Base-by-base conservation (phyloP, 1,140 invertebrate genomes). In the Drosophila subobscura region DNA sequence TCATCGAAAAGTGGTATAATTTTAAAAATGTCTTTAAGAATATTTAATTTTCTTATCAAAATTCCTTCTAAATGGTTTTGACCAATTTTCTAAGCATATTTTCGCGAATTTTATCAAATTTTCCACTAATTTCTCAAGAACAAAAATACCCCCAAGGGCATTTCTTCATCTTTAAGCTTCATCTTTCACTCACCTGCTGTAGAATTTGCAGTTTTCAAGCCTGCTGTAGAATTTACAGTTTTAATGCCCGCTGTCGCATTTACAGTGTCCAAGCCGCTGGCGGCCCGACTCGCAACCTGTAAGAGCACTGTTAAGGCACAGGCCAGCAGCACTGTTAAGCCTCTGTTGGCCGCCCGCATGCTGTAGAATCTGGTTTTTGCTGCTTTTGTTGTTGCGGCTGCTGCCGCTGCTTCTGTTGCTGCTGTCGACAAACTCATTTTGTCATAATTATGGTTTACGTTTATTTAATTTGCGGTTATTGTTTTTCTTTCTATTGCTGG, bases 371-470 rank as follows among this genome's bases (percentile, higher is more conserved):
- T 10, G 7, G 7, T 33, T 2, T 10, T 33, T 52, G 23, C 4
- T 63, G 45, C 4, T 42, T 20, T 49, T 53, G 40, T 20, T 49
- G 37, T 72, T 50, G 49, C 20, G 42, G 65, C 12, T 51, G 27
- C 37, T 45, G 63, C 68, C 59, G 44, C 1, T 41, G 6, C 41
- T 72, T 27, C 8, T 49, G 41, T 42, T 58, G 46, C 60, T 58
- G 12, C 27, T 75, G 41, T 40, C 45, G 55, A 20, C 55, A 22
- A 45, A 65, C 65, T 86, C 83, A 86, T 78, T 71, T 86, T 84
- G 72, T 70, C 81, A 85, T 86, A 86, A 88, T 86, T 88, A 78
- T 88, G 68, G 77, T 65, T 70, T 60, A 72, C 47, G 65, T 50
- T 81, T 65, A 81, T 81, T 67, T 61, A 61, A 70, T 80, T 81